phyloP scores from a whole-genome alignment of 2,113 vertebrate genomes.

The Dasyurus viverrinus region DNA sequence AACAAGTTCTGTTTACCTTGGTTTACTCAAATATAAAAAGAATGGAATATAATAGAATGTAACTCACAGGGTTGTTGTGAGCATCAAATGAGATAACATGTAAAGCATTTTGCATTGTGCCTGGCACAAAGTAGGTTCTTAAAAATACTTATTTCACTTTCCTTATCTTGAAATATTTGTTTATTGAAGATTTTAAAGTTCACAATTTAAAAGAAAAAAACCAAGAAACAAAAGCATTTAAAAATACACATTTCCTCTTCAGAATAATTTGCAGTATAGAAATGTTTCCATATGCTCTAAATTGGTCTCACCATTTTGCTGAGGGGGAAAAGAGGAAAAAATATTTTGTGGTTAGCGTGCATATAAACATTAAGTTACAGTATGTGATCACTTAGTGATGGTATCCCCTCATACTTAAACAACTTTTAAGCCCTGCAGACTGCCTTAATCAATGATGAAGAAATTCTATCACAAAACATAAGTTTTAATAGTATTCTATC shows the following conservation, averaged over 20 bases:
- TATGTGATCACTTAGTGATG: neutral
- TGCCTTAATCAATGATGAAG: neutral
- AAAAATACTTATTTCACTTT: neutral
- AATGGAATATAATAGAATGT: neutral
- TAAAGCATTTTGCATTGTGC: neutral
- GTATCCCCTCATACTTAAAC: neutral
- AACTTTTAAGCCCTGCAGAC: neutral
- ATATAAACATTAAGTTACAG: neutral
- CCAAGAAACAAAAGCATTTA: neutral
- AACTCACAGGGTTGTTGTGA: neutral
- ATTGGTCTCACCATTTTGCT: neutral
- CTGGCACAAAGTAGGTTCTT: neutral
- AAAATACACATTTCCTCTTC: neutral
- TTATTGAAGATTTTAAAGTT: neutral
- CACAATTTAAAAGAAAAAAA: neutral
- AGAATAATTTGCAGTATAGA: neutral
- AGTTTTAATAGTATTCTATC: neutral
- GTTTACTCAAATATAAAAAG: neutral
- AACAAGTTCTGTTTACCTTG: neutral
- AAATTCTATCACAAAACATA: neutral
- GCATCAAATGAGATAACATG: neutral
- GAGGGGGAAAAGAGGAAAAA: neutral
- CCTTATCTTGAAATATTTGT: neutral
- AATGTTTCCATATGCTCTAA: neutral
- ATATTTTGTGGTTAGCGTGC: neutral